These are phyloP conservation scores for Mythimna vitellina DNA, from an alignment of 2,888 invertebrate species.

Conservation along the genomic window DNA sequence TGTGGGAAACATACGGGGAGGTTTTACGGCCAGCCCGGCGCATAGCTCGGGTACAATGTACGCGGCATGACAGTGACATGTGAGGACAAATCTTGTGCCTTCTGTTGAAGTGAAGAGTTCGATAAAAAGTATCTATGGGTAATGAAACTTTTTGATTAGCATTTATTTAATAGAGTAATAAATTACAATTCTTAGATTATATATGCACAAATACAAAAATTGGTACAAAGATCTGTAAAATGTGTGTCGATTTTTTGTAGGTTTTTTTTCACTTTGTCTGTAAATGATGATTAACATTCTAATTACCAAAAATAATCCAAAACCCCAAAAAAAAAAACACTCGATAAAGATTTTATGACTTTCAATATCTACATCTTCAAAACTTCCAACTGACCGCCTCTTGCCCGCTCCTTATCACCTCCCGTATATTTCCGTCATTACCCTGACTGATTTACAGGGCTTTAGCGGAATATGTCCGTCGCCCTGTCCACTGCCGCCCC, in stretches of 20 bases:
- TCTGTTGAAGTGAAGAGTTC: neutral
- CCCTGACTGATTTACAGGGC: slow-evolving; percentile 83
- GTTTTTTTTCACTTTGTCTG: neutral
- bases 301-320: slow-evolving; percentile 1
- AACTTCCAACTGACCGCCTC: slow-evolving; percentile 19
- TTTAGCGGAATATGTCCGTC: slow-evolving; percentile 77
- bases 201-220: neutral
- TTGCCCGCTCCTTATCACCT: slow-evolving; percentile 51
- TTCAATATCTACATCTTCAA: slow-evolving; percentile 9
- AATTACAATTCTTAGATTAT: neutral
- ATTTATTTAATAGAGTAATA: neutral
- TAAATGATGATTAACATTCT: neutral
- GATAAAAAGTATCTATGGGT: neutral
- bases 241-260: too few species aligned
- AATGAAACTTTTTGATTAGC: neutral
- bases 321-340: neutral
- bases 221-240: too few species aligned
- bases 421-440: slow-evolving; percentile 75
- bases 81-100: neutral
- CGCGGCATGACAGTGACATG: slow-evolving; percentile 22
- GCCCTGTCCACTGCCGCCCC: slow-evolving; percentile 72
- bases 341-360: slow-evolving; percentile 25
- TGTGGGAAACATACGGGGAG: slow-evolving; percentile 77
- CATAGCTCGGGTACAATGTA: slow-evolving; percentile 42
- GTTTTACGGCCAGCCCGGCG: slow-evolving; percentile 56